phyloP scores from a whole-genome alignment of 2,113 vertebrate genomes.

The Falco punctatus region DNA sequence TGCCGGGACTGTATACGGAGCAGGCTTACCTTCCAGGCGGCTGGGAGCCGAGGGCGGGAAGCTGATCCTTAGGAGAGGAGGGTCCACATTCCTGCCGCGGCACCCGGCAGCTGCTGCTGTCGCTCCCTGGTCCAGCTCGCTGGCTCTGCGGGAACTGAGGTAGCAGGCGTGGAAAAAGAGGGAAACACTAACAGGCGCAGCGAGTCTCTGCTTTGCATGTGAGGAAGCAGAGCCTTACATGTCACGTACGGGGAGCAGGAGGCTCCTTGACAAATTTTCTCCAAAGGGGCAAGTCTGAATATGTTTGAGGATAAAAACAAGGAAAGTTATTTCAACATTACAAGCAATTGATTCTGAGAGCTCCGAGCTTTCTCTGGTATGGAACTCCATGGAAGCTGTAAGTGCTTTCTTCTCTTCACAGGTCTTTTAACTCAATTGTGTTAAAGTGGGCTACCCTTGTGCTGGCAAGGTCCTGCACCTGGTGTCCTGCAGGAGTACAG shows the following conservation, averaged over 20 bases:
- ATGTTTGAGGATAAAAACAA: neutral
- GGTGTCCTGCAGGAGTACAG: neutral
- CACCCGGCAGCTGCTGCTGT: slow-evolving; percentile 79
- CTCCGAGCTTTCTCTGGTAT: neutral
- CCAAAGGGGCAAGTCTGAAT: neutral
- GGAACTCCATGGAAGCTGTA: neutral
- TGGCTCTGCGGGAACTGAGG: slow-evolving; percentile 42
- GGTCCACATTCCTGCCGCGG: slow-evolving; percentile 72
- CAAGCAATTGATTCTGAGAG: neutral
- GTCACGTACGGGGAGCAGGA: rapidly evolving
- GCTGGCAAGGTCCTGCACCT: neutral
- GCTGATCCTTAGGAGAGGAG: slow-evolving; percentile 49
- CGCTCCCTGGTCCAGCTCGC: slow-evolving; percentile 66
- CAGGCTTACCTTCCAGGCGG: slow-evolving; percentile 76
- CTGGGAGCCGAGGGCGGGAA: slow-evolving; percentile 70
- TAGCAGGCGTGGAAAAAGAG: neutral
- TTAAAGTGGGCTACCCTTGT: neutral
- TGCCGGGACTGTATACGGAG: neutral
- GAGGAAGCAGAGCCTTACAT: neutral
- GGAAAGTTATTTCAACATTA: neutral
- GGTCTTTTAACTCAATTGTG: neutral
- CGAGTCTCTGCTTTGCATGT: neutral
- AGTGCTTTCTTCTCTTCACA: neutral
- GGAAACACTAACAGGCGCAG: neutral
- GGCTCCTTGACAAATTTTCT: neutral